These are phyloP conservation scores for Syngnathus typhle DNA, from an alignment of 2,113 vertebrate genomes.

Conservation along the genomic window DNA sequence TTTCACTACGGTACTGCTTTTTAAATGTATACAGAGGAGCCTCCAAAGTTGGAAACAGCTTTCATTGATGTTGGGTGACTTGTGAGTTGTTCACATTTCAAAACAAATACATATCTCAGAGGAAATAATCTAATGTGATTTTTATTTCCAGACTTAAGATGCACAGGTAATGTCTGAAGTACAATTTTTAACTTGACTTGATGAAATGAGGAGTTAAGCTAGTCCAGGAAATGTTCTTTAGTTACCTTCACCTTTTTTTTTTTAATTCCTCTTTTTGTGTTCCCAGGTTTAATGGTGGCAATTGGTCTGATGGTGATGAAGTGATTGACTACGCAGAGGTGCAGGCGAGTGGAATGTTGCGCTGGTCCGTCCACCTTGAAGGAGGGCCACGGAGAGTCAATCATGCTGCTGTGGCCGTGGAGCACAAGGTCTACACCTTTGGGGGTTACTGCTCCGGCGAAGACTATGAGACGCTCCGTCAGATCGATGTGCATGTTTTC, in stretches of 20 bases:
- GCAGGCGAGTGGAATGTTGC: conserved; percentile 83
- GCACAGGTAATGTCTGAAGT: no score
- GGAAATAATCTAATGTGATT: no score
- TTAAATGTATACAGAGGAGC: no score
- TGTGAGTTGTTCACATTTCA: no score
- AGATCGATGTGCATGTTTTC: conserved; percentile 63
- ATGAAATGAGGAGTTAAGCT: not conserved
- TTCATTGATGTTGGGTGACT: no score
- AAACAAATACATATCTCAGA: no score
- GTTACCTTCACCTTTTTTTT: conserved; percentile 4
- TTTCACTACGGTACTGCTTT: no score
- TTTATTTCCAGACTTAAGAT: no score
- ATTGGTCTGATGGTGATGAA: conserved; percentile 45
- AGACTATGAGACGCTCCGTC: conserved; percentile 92
- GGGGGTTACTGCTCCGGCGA: conserved; percentile 98
- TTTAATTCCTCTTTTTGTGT: conserved; percentile 5
- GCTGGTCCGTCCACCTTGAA: conserved; percentile 97
- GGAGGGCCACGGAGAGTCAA: conserved; percentile 97
- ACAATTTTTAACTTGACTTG: no score
- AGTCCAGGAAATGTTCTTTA: conserved; percentile 21
- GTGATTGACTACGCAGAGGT: conserved; percentile 62
- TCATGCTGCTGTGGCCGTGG: conserved; percentile 95
- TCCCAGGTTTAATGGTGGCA: conserved; percentile 29
- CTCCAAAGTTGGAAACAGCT: no score
- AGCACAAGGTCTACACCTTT: conserved; percentile 95